Conservation (phyloP, 2,113 vertebrate genomes). For the Myocastor coypus region DNA sequence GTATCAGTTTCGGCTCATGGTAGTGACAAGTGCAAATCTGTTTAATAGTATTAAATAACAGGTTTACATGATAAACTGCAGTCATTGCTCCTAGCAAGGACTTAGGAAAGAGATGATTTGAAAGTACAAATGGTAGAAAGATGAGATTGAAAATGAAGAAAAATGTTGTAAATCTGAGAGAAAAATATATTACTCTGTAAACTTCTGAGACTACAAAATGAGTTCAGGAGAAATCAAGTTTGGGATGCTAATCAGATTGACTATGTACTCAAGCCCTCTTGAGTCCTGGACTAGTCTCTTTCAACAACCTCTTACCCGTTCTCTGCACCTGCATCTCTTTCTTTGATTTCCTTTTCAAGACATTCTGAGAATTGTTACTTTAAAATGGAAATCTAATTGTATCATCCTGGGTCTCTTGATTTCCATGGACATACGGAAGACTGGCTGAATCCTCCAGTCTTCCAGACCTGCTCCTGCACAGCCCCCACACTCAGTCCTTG, state of each 20-base stretch:
- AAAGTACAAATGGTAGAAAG: not conserved
- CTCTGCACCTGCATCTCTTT: not conserved
- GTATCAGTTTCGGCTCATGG: not conserved
- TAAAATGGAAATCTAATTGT: conserved; percentile 22
- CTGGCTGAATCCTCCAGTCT: not conserved
- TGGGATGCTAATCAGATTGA: conserved; percentile 40
- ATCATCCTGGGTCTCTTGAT: not conserved
- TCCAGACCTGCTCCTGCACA: not conserved
- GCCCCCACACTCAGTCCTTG: accelerated
- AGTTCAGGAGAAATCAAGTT: conserved; percentile 34
- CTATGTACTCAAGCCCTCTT: not conserved
- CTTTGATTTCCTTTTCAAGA: conserved; percentile 33
- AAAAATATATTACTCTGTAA: conserved; percentile 10
- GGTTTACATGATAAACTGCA: conserved; percentile 9
- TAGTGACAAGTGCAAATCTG: conserved; percentile 33
- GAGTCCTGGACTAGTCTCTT: not conserved
- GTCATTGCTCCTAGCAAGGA: not conserved
- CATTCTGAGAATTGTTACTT: conserved; percentile 23
- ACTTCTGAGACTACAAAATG: not conserved
- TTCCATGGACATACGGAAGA: not conserved
- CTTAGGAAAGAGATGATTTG: not conserved
- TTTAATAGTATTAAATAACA: conserved; percentile 29
- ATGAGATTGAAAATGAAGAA: not conserved
- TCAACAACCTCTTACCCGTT: conserved; percentile 33
- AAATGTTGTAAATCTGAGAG: not conserved